Evolutionary conservation across 2,888 invertebrate genomes (phyloP).

Genomic region (Nemoura dubitans): DNA sequence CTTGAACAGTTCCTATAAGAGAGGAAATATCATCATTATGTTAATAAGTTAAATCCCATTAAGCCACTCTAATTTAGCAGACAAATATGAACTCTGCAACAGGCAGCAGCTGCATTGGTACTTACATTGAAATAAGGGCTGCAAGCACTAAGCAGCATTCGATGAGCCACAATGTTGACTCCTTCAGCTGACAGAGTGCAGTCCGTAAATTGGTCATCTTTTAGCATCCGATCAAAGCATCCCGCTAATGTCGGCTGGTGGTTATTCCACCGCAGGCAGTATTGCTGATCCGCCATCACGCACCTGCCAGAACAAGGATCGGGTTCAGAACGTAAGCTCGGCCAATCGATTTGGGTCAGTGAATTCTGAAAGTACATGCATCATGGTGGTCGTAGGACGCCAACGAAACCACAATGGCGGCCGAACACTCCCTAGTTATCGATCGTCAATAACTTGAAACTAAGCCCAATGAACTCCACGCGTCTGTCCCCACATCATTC

Average conservation of each 20-base stretch:
- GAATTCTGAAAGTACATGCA: not conserved
- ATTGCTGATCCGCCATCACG: conserved; percentile 77
- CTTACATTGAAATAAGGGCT: conserved; percentile 62
- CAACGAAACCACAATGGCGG: not conserved
- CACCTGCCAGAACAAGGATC: not conserved
- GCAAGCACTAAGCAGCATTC: conserved; percentile 89
- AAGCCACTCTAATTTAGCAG: not conserved
- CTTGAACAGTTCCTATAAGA: conserved; percentile 80
- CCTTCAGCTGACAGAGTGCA: conserved; percentile 94
- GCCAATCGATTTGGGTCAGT: not conserved
- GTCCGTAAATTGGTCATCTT: conserved; percentile 92
- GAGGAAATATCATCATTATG: conserved; percentile 33
- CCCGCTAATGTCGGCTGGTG: conserved; percentile 92
- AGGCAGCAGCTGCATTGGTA: conserved; percentile 22
- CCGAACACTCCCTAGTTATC: not conserved
- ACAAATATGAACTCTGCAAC: not conserved
- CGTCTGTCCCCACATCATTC: too few relatives aligned
- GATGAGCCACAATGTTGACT: conserved; percentile 90
- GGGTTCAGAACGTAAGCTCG: not conserved
- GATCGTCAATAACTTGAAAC: too few relatives aligned
- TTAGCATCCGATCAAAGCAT: conserved; percentile 89
- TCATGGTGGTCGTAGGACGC: not conserved
- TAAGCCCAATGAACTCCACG: too few relatives aligned
- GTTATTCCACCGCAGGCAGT: conserved; percentile 94
- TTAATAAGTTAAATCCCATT: not conserved